Percentiles rank a stretch among this genome's conserved stretches.
Conservation (phyloP, 2,113 vertebrate species). For the Lonchura striata region DNA sequence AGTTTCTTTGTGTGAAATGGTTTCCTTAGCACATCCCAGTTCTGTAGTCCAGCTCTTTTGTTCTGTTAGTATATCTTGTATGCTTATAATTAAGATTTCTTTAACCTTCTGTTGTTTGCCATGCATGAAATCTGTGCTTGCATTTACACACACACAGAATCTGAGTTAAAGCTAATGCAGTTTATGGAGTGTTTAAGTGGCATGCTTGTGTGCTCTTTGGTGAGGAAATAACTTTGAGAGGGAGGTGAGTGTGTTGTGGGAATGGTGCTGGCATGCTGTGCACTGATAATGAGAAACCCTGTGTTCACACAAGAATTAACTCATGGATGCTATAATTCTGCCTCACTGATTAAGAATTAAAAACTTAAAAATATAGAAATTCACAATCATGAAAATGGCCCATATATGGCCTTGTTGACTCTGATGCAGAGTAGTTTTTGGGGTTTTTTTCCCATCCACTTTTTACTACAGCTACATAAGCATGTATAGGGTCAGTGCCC, state of each 20-base stretch:
- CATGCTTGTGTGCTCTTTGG: neutral
- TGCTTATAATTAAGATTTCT: neutral
- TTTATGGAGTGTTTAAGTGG: neutral
- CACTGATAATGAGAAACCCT: neutral
- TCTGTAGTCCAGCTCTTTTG: neutral
- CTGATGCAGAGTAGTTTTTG: neutral
- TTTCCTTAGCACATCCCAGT: neutral
- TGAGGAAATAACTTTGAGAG: conserved; percentile 31
- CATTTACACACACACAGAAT: neutral
- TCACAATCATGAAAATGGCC: neutral
- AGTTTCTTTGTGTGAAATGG: neutral
- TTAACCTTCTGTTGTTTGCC: conserved; percentile 12
- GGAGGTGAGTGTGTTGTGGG: neutral
- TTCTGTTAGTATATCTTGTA: neutral
- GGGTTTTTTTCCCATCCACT: neutral
- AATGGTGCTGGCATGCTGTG: neutral
- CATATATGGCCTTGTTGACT: neutral
- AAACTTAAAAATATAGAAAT: neutral
- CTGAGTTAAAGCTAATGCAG: neutral
- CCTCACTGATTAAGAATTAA: neutral
- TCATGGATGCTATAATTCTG: neutral
- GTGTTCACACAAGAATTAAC: neutral
- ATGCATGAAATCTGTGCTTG: neutral
- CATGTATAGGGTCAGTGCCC: neutral
- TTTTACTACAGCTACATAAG: neutral